These are phyloP conservation scores for Tetraodon nigroviridis DNA, from an alignment of 2,113 vertebrate species.

Conservation along the genomic window DNA sequence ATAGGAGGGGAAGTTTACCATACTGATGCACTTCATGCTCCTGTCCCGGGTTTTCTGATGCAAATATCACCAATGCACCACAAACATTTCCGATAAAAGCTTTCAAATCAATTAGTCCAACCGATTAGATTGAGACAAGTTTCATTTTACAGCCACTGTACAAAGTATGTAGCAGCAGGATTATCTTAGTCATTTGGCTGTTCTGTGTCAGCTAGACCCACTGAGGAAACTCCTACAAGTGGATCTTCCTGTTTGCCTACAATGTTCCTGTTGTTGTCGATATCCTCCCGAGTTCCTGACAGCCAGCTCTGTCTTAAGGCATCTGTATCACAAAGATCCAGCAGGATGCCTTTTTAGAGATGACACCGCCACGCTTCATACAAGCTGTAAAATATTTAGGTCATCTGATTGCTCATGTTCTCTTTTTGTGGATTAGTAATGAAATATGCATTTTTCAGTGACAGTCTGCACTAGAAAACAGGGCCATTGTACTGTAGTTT, in stretches of 20 bases:
- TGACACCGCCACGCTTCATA: slow-evolving; percentile 27
- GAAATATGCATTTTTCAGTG: slow-evolving; percentile 52
- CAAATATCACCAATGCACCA: too few species aligned
- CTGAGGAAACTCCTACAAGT: slow-evolving; percentile 38
- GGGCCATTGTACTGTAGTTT: slow-evolving; percentile 11
- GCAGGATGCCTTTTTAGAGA: slow-evolving; percentile 8
- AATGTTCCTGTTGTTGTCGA: slow-evolving; percentile 64
- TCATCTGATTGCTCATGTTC: slow-evolving; percentile 32
- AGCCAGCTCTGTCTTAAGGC: slow-evolving; percentile 25
- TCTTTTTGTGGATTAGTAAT: slow-evolving; percentile 31
- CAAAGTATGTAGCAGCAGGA: neutral
- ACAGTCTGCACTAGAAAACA: slow-evolving; percentile 7
- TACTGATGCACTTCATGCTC: neutral
- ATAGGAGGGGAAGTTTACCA: too few species aligned
- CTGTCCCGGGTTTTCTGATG: neutral
- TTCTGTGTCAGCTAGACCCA: slow-evolving; percentile 27
- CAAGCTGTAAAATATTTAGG: slow-evolving; percentile 39
- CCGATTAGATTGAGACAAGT: neutral
- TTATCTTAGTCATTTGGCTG: slow-evolving; percentile 15
- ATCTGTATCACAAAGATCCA: slow-evolving; percentile 20
- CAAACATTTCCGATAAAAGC: neutral
- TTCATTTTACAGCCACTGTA: neutral
- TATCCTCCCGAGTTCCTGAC: slow-evolving; percentile 38
- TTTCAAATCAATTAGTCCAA: neutral
- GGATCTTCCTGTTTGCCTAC: slow-evolving; percentile 69